A percentile compares a stretch with the other conserved stretches of the same genome.
Conservation (phyloP, 2,113 vertebrate genomes). For the Zootoca vivipara region DNA sequence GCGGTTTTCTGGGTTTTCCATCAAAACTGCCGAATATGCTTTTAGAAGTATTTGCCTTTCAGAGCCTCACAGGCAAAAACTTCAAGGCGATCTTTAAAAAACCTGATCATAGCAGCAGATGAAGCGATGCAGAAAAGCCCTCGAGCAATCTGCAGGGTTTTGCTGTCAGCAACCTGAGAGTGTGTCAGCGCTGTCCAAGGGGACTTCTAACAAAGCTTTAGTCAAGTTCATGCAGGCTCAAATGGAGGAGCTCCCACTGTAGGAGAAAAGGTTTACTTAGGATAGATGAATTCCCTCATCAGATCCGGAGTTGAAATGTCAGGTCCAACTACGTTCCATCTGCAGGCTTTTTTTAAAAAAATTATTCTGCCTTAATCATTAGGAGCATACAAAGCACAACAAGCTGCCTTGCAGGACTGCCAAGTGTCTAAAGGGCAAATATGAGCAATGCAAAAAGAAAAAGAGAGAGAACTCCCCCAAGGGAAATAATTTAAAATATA, state of each 20-base stretch:
- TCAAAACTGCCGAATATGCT: background rate
- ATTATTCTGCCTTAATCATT: constrained; percentile 62
- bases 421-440: background rate
- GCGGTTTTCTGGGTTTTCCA: background rate
- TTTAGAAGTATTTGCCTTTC: constrained; percentile 48
- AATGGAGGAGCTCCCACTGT: constrained; percentile 60
- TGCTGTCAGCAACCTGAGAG: constrained; percentile 71
- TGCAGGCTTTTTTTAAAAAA: constrained; percentile 35
- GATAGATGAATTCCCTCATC: constrained; percentile 18
- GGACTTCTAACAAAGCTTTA: constrained; percentile 64
- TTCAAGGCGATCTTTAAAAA: constrained; percentile 48
- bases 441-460: background rate
- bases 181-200: constrained; percentile 63
- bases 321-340: constrained; percentile 58
- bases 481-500: background rate
- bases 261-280: constrained; percentile 56
- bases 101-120: constrained; percentile 43
- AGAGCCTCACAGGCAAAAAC: constrained; percentile 22
- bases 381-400: constrained; percentile 23
- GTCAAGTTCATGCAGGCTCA: constrained; percentile 63
- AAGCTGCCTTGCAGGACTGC: background rate
- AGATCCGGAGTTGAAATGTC: constrained; percentile 29
- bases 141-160: constrained; percentile 70
- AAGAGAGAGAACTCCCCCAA: background rate
- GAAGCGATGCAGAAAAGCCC: constrained; percentile 63